Conservation (phyloP, 2,888 invertebrate genomes). For the Callyntrura sp. region DNA sequence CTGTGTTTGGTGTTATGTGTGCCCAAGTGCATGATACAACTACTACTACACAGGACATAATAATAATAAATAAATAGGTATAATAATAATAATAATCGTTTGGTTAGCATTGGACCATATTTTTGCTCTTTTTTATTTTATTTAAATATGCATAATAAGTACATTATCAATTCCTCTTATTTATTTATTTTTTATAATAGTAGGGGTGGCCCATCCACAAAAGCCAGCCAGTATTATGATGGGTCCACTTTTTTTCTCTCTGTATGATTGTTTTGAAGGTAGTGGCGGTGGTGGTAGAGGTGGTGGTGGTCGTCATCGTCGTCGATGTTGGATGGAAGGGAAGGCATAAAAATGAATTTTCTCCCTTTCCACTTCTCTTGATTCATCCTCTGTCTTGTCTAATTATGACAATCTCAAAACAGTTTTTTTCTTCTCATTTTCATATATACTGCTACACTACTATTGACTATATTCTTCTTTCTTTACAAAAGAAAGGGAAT, state of each 20-base stretch:
- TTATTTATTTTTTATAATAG: background rate
- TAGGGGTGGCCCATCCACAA: too few species aligned
- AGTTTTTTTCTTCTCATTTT: background rate
- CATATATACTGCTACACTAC: too few species aligned
- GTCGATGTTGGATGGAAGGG: constrained; percentile 32
- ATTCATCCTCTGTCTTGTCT: constrained; percentile 44
- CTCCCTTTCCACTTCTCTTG: constrained; percentile 4
- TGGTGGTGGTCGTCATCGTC: background rate
- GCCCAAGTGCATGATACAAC: constrained; percentile 1
- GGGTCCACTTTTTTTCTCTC: background rate
- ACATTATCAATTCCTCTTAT: constrained; percentile 21
- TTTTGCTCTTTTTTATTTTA: constrained; percentile 36
- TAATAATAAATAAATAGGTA: background rate
- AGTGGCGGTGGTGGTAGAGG: background rate
- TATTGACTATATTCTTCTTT: background rate
- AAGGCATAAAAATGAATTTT: constrained; percentile 45
- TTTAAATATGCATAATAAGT: constrained; percentile 58
- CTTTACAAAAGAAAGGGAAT: constrained; percentile 37
- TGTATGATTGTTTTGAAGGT: background rate
- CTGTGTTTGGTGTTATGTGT: background rate
- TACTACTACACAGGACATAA: background rate
- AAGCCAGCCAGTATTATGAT: too few species aligned
- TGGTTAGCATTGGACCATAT: constrained; percentile 57
- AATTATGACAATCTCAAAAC: constrained; percentile 59
- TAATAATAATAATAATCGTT: constrained; percentile 43